Percentiles rank a stretch among this genome's conserved stretches.
phyloP scores from a whole-genome alignment of 2,113 vertebrate species.

The Heteronetta atricapilla region DNA sequence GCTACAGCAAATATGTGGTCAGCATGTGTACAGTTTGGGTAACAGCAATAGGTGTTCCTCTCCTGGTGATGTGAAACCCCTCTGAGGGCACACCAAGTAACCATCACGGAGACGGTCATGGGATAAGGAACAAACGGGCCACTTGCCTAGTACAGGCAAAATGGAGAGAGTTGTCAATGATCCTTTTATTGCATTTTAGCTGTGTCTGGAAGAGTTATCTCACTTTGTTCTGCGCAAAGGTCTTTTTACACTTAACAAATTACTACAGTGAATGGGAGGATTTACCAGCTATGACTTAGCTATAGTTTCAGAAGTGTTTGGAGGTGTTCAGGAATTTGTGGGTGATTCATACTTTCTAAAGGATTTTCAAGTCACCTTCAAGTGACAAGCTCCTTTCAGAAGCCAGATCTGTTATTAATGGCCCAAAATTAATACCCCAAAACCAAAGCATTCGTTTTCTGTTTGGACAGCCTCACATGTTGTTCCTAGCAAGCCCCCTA shows the following conservation, averaged over 20 bases:
- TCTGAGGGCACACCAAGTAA: background rate
- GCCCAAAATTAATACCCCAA: background rate
- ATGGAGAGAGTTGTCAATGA: background rate
- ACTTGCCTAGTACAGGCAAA: background rate
- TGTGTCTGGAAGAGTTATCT: background rate
- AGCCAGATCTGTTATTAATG: background rate
- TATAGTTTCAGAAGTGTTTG: background rate
- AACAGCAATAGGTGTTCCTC: constrained; percentile 56
- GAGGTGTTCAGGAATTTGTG: background rate
- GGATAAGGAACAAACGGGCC: background rate
- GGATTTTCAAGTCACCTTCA: background rate
- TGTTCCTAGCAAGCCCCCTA: background rate
- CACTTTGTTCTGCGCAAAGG: background rate
- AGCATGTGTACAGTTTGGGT: constrained; percentile 52
- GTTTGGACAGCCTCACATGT: background rate
- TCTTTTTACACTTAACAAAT: background rate
- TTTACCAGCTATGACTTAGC: background rate
- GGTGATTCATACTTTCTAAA: background rate
- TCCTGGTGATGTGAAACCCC: constrained; percentile 29
- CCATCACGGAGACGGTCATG: background rate
- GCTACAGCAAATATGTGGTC: constrained; percentile 51
- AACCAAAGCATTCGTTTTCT: background rate
- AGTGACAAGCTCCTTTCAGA: background rate
- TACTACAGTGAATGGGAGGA: background rate
- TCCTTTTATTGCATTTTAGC: background rate